Evolutionary conservation across 2,113 vertebrate genomes (phyloP).

Genomic region (Promerops cafer): DNA sequence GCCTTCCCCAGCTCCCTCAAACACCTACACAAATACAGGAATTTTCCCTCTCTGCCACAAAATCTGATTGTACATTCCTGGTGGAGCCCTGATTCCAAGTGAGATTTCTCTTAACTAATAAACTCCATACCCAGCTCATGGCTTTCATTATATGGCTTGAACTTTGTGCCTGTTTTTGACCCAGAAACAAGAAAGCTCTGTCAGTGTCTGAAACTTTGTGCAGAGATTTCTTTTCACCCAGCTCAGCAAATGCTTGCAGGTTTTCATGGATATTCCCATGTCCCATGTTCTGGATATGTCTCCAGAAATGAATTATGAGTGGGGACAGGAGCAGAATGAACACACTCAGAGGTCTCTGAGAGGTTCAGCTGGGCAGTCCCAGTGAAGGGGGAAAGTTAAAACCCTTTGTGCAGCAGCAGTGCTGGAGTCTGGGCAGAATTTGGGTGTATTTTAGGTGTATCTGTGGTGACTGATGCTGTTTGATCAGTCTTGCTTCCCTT

Average conservation of each 20-base stretch:
- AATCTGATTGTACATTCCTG: neutral
- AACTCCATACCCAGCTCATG: neutral
- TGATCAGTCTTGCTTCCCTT: neutral
- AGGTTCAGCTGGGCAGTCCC: neutral
- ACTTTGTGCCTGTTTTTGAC: neutral
- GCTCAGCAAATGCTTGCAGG: neutral
- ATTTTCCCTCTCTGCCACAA: neutral
- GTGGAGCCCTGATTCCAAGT: neutral
- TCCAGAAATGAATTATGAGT: neutral
- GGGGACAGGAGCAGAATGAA: neutral
- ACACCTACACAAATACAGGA: neutral
- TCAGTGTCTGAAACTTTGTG: neutral
- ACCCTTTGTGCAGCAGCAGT: neutral
- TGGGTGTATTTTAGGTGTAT: neutral
- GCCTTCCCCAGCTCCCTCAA: neutral
- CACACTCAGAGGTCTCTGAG: neutral
- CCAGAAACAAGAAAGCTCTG: neutral
- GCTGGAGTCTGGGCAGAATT: neutral
- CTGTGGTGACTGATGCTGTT: neutral
- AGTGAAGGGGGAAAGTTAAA: neutral
- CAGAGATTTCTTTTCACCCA: neutral
- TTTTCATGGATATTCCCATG: constrained; percentile 7
- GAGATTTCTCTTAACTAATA: neutral
- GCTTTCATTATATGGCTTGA: neutral
- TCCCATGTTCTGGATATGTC: too few species aligned